Evolutionary conservation across 2,888 invertebrate species (phyloP), one percentile per base, ranked within the genome.

Genomic region (Diogma glabrata): DNA sequence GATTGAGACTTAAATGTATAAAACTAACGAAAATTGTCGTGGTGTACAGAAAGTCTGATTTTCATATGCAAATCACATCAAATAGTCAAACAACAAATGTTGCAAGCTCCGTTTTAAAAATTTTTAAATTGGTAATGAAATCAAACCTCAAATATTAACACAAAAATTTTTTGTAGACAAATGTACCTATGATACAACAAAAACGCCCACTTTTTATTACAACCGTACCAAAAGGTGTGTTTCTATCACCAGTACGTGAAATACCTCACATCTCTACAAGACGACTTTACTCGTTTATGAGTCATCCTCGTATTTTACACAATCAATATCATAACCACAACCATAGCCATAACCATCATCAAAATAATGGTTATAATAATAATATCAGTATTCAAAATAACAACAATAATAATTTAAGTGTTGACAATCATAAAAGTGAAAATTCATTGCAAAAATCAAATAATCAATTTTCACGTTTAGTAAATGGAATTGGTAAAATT

Each of bases 151-250:
- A n/a, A n/a, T n/a, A n/a, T n/a, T n/a, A n/a, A n/a, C n/a, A n/a
- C n/a, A n/a, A n/a, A n/a, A n/a, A n/a, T n/a, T n/a, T n/a, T 43
- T 43, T 48, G 36, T 16, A 47, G 22, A 26, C 9, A 19, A 19
- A 16, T 23, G 17, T 24, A 46, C 36, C 38, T 10, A 23, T 47
- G 14, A 47, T 26, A 23, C 45, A 40, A 33, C 30, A 60, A 51
- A 70, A 69, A 47, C 69, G 73, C 53, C 79, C 79, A 53, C 78
- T 86, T 9, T 89, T 89, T 63, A 80, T 88, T 56, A 87, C 87
- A 9, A 87, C 87, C 0, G 89, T 89, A 40, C 84, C 82, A 59
- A 79, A 78, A 49, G 89, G 89, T 3, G 79, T 81, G 60, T 89
- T 88, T 64, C 69, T 88, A 56, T 79, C 84, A 61, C 88, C 89